A percentile compares a stretch with the other conserved stretches of the same genome.
phyloP scores from a whole-genome alignment of 2,888 invertebrate species.

The Labia minor region DNA sequence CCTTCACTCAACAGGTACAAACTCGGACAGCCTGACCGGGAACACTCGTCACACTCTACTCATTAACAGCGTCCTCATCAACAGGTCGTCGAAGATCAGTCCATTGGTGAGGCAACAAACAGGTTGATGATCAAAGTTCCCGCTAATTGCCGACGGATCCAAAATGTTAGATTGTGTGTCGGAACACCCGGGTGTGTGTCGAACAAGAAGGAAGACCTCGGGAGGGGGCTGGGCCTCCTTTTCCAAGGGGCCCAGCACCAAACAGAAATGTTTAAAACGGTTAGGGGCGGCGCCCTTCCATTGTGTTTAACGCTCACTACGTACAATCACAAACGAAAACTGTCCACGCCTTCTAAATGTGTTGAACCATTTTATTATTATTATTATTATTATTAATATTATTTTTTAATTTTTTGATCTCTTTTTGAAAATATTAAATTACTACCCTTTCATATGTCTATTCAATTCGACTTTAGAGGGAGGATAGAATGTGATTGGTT shows the following conservation, averaged over 20 bases:
- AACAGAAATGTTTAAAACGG: not conserved
- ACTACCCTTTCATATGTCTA: not conserved
- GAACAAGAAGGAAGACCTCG: not conserved
- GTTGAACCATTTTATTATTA: too few relatives aligned
- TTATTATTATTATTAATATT: not conserved
- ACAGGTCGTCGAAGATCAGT: too few relatives aligned
- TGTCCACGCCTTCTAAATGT: not conserved
- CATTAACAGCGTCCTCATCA: too few relatives aligned
- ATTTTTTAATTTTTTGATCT: not conserved
- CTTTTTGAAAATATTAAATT: not conserved
- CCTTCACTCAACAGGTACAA: too few relatives aligned
- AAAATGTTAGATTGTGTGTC: too few relatives aligned
- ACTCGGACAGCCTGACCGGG: too few relatives aligned
- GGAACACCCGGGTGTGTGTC: not conserved
- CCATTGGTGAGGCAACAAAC: too few relatives aligned
- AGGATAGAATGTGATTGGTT: not conserved
- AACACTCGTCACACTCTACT: too few relatives aligned
- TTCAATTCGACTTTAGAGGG: not conserved
- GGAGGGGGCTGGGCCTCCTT: too few relatives aligned
- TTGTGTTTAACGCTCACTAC: not conserved
- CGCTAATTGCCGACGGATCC: too few relatives aligned
- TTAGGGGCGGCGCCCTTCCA: not conserved
- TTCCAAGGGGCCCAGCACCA: too few relatives aligned
- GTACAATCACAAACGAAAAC: not conserved
- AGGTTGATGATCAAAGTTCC: too few relatives aligned